A percentile compares a stretch with the other conserved stretches of the same genome.
phyloP scores from a whole-genome alignment of 2,797 vertebrate genomes.

The Amphiprion clarkii region DNA sequence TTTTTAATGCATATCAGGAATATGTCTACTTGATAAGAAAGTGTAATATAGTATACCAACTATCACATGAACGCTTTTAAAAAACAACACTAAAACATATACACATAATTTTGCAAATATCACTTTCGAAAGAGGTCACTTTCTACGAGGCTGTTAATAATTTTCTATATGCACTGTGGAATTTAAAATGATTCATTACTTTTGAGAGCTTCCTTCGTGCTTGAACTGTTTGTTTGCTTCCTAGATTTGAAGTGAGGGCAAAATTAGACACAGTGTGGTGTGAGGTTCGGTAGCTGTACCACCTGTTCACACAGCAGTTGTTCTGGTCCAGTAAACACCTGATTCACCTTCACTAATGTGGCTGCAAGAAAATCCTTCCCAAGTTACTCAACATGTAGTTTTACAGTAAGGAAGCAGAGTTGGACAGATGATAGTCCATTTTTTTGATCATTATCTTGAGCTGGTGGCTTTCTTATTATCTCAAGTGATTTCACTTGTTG shows the following conservation, averaged over 20 bases:
- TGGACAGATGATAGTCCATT: background rate
- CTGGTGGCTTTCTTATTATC: background rate
- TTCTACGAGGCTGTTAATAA: background rate
- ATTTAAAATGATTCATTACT: background rate
- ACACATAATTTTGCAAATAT: background rate
- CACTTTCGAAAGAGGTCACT: background rate
- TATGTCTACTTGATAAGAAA: no score
- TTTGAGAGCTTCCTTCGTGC: conserved; percentile 9
- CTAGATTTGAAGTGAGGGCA: background rate
- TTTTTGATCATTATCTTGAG: background rate
- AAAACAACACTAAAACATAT: no score
- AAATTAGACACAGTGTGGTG: conserved; percentile 1
- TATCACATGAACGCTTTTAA: no score
- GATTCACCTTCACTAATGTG: conserved; percentile 6
- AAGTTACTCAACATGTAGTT: background rate
- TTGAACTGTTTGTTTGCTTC: conserved; percentile 5
- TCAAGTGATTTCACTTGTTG: background rate
- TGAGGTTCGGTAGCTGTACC: conserved; percentile 12
- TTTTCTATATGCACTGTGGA: background rate
- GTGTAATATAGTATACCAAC: no score
- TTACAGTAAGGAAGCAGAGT: background rate
- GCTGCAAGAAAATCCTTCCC: background rate
- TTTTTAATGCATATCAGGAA: background rate
- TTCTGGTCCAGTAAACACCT: conserved; percentile 34
- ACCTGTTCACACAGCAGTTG: conserved; percentile 29